A percentile compares a stretch with the other conserved stretches of the same genome.
These are phyloP conservation scores for Chaetorhynchus papuensis DNA, from an alignment of 2,113 vertebrate genomes.

Conservation along the genomic window DNA sequence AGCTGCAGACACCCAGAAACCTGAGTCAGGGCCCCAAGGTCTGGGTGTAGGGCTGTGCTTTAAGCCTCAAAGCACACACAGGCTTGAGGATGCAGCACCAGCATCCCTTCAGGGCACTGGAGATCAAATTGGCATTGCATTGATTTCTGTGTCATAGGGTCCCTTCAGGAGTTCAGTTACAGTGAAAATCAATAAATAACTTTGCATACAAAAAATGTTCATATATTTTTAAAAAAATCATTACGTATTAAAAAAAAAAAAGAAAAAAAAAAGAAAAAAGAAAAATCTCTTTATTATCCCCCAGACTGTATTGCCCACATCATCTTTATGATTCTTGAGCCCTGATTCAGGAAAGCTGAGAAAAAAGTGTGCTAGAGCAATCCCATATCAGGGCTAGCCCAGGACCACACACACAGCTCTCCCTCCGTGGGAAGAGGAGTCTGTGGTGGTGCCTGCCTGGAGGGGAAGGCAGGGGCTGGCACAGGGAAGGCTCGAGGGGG, in stretches of 20 bases:
- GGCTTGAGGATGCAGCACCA: not conserved
- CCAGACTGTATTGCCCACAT: not conserved
- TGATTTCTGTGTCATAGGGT: not conserved
- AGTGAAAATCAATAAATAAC: constrained; percentile 62
- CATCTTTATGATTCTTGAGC: not conserved
- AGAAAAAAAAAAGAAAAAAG: not conserved
- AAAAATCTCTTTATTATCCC: not conserved
- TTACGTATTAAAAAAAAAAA: not conserved
- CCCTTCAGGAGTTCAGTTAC: not conserved
- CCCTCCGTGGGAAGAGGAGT: not conserved
- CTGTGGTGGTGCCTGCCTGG: not conserved
- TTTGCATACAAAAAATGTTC: constrained; percentile 35
- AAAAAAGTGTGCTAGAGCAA: not conserved
- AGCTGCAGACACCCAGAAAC: not conserved
- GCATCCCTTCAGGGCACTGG: not conserved
- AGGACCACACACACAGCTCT: not conserved
- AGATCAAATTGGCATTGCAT: not conserved
- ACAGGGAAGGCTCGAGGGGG: not conserved
- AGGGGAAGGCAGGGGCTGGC: not conserved
- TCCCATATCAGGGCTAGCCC: not conserved
- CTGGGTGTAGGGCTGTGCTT: not conserved
- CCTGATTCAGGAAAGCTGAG: constrained; percentile 13
- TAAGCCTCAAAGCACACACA: not conserved
- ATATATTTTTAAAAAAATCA: constrained; percentile 12
- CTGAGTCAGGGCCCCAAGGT: not conserved